Base-by-base conservation (phyloP, 2,797 vertebrate genomes). In the Ispidina picta region DNA sequence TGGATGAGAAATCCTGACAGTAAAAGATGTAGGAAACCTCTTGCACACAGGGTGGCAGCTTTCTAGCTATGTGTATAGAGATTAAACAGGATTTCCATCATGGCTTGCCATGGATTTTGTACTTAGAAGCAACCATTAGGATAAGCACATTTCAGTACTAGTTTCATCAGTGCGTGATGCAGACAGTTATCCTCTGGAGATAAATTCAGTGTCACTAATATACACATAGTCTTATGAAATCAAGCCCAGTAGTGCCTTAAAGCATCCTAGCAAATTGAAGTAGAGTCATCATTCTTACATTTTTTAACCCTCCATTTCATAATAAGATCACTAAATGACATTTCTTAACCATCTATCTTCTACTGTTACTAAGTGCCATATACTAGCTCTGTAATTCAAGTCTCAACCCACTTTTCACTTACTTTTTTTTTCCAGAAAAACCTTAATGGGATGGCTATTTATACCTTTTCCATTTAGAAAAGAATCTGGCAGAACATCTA, bases 81-180 rank as follows among this genome's bases (percentile, higher is more conserved):
- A 89, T 75, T 66, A 80, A 75, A 91, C 22, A 60, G 52, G 62
- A 88, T 85, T 95, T 94, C 56, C 56, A 81, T 77, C 43, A 71
- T 7, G 48, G 60, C 25, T 80, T 86, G 66, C 56, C 78, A 69
- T 49, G 77, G 72, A 66, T 87, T 95, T 88, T 56, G 33, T 54
- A 83, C 66, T 78, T 90, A 87, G 76, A 63, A 87, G 87, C 60
- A 79, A 48, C 51, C 56, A 78, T 82, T 46, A 44, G 88, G 66
- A 59, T 33, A 86, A 81, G 35, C 13, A 66, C 48, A 31, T 46
- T 81, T 89, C 76, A 73, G 48, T 65, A 66, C 63, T 80, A 15
- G 76, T 56, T 83, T 88, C 89, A 63, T 55, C 55, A 78, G 48
- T 0, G 2, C 55, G 26, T 52, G 72, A 81, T 20, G 63, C n/a